Conservation (phyloP, 2,888 invertebrate species). For the Cryptosula pallasiana region DNA sequence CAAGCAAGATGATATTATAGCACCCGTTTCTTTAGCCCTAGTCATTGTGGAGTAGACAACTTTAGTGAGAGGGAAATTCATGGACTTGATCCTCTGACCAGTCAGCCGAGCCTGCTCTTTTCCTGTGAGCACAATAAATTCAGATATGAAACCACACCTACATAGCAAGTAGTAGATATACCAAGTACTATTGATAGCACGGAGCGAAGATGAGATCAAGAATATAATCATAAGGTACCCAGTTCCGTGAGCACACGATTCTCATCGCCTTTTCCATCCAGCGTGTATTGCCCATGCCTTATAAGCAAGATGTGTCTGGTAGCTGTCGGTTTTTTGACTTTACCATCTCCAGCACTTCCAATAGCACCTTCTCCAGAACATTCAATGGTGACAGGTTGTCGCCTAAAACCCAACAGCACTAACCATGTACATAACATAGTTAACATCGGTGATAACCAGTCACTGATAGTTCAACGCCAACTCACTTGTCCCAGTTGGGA, state of each 20-base stretch:
- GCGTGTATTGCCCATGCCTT: slow-evolving; percentile 89
- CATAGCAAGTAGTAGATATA: too few species aligned
- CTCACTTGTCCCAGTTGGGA: slow-evolving; percentile 74
- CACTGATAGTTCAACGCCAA: too few species aligned
- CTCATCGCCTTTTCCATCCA: slow-evolving; percentile 66
- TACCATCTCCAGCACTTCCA: slow-evolving; percentile 32
- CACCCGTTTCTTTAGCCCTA: slow-evolving; percentile 84
- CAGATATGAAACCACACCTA: background rate
- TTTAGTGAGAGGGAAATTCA: slow-evolving; percentile 66
- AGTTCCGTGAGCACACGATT: slow-evolving; percentile 73
- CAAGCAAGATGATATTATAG: slow-evolving; percentile 70
- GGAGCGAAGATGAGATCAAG: too few species aligned
- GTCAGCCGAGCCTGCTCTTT: slow-evolving; percentile 78
- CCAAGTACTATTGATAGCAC: too few species aligned
- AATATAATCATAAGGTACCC: slow-evolving; percentile 58
- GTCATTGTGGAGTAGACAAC: slow-evolving; percentile 87
- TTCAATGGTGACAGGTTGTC: slow-evolving; percentile 10
- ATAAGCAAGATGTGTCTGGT: slow-evolving; percentile 81
- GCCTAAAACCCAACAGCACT: too few species aligned
- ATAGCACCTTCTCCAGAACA: slow-evolving; percentile 29
- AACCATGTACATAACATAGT: too few species aligned
- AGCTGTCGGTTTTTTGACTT: slow-evolving; percentile 54
- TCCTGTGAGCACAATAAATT: slow-evolving; percentile 59
- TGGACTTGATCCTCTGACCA: slow-evolving; percentile 69
- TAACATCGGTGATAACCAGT: too few species aligned